Conservation (phyloP, 2,113 vertebrate genomes). For the Macroglossus sobrinus region DNA sequence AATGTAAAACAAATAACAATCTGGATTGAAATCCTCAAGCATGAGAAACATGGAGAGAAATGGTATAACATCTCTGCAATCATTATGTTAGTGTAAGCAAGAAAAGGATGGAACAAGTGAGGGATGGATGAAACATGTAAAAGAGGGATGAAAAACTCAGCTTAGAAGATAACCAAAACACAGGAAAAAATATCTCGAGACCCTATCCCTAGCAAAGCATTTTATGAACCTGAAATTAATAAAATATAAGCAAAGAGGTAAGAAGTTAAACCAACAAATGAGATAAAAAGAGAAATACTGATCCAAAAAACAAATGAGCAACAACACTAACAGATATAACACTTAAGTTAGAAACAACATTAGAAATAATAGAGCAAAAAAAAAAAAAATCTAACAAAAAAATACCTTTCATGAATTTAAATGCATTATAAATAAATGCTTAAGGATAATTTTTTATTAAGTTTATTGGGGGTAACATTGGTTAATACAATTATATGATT, state of each 20-base stretch:
- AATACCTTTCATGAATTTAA: not conserved
- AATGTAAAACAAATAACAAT: not conserved
- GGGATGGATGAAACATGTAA: not conserved
- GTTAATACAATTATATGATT: too few relatives aligned
- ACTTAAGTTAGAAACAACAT: not conserved
- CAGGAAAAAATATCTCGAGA: not conserved
- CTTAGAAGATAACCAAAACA: not conserved
- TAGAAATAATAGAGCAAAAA: not conserved
- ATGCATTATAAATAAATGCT: not conserved
- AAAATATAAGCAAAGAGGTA: not conserved
- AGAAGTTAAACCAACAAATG: not conserved
- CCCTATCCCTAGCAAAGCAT: not conserved
- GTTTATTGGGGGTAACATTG: too few relatives aligned
- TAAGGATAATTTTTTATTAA: not conserved
- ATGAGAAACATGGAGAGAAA: not conserved
- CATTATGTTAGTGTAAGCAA: not conserved
- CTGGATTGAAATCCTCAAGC: not conserved
- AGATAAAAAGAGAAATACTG: not conserved
- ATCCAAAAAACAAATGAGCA: not conserved
- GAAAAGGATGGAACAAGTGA: not conserved
- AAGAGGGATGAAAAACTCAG: not conserved
- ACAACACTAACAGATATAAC: not conserved
- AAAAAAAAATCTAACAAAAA: not conserved
- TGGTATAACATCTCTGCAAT: not conserved
- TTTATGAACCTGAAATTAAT: not conserved